Percentiles rank a stretch among this genome's conserved stretches.
Conservation (phyloP, 1,140 invertebrate species). For the Vollenhovia emeryi region DNA sequence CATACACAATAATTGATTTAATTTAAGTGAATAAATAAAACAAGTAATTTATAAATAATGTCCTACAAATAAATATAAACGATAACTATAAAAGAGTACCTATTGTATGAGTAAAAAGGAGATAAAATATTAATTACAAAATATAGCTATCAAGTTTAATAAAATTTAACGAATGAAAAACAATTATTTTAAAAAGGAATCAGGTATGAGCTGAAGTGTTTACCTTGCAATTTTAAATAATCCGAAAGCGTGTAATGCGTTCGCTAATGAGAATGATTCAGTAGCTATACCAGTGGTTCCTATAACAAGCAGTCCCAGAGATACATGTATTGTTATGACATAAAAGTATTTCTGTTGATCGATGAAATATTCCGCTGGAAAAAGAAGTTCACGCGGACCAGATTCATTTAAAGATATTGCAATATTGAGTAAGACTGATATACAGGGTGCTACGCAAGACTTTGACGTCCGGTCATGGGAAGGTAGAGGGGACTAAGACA, state of each 20-base stretch:
- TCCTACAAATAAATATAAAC: not conserved
- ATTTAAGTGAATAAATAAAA: not conserved
- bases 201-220: not conserved
- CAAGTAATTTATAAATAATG: not conserved
- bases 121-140: not conserved
- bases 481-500: too few relatives aligned
- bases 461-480: too few relatives aligned
- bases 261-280: conserved; percentile 7
- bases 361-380: conserved; percentile 59
- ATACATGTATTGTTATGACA: conserved; percentile 39
- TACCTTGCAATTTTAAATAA: conserved; percentile 48
- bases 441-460: too few relatives aligned
- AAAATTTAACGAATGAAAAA: not conserved
- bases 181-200: not conserved
- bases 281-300: conserved; percentile 49
- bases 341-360: conserved; percentile 66
- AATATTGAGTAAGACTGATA: not conserved
- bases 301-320: conserved; percentile 28
- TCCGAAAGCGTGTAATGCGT: conserved; percentile 16
- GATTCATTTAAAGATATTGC: conserved; percentile 37
- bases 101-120: not conserved
- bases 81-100: not conserved
- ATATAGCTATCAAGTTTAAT: not conserved
- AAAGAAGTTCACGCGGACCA: not conserved
- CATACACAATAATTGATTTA: not conserved